Percentiles rank a stretch among this genome's conserved stretches.
phyloP scores from a whole-genome alignment of 2,797 vertebrate genomes.

The Poecilia picta region DNA sequence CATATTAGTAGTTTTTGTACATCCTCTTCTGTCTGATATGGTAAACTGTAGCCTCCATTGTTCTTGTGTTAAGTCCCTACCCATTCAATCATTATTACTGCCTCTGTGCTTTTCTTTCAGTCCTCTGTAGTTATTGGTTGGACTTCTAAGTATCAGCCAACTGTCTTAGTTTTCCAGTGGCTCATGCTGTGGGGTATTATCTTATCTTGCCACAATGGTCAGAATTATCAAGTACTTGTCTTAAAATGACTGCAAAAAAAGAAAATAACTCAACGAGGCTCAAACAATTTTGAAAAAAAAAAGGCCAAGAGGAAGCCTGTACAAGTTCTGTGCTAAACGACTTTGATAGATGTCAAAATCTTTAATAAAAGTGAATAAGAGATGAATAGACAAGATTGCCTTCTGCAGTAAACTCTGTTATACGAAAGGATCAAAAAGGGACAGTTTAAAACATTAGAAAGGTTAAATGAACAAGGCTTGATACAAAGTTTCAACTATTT shows the following conservation, averaged over 20 bases:
- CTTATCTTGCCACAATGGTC: neutral
- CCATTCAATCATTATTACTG: neutral
- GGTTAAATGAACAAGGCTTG: neutral
- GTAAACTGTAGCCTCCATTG: neutral
- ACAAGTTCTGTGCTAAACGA: too few species aligned
- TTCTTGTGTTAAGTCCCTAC: neutral
- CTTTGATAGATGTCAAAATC: neutral
- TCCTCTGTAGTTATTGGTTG: neutral
- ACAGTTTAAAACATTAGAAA: neutral
- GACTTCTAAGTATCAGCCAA: neutral
- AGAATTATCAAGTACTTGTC: too few species aligned
- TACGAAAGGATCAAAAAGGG: neutral
- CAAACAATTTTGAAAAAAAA: neutral
- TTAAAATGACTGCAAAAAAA: too few species aligned
- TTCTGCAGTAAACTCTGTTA: neutral
- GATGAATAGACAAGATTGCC: neutral
- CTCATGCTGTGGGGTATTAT: neutral
- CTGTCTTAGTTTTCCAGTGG: neutral
- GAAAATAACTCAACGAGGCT: neutral
- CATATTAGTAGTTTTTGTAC: neutral
- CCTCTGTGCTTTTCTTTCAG: neutral
- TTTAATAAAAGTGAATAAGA: neutral
- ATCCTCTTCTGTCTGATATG: neutral
- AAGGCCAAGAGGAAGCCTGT: neutral
- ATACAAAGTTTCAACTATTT: conserved; percentile 16